A percentile compares a stretch with the other conserved stretches of the same genome.
phyloP scores from a whole-genome alignment of 2,113 vertebrate species.

The Lucifuga dentata region DNA sequence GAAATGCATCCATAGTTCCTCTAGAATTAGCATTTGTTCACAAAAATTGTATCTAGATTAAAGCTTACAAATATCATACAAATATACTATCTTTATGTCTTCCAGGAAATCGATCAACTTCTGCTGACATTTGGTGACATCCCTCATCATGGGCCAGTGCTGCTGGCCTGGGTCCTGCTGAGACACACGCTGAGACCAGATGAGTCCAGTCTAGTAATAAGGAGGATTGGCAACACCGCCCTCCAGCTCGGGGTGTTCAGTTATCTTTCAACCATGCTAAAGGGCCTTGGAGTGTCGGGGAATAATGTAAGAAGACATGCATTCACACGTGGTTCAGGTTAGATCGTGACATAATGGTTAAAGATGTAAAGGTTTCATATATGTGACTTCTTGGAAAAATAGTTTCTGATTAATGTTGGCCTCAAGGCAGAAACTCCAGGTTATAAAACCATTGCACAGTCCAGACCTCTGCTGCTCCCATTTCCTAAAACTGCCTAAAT shows the following conservation, averaged over 20 bases:
- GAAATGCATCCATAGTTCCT: no score
- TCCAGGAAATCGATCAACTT: conserved; percentile 92
- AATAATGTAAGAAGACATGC: conserved; percentile 88
- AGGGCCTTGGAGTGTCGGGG: conserved; percentile 87
- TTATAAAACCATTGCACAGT: not conserved
- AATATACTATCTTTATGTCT: not conserved
- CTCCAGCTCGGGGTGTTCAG: conserved; percentile 95
- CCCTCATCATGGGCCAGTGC: conserved; percentile 90
- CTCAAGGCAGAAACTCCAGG: not conserved
- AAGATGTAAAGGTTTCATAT: not conserved
- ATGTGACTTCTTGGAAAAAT: not conserved
- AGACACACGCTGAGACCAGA: conserved; percentile 91
- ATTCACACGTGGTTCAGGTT: not conserved
- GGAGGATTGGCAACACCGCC: conserved; percentile 90
- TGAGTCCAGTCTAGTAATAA: conserved; percentile 84
- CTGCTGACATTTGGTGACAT: conserved; percentile 93
- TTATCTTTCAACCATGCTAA: conserved; percentile 91
- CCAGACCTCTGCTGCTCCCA: not conserved
- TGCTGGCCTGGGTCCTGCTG: conserved; percentile 95
- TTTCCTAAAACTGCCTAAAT: not conserved
- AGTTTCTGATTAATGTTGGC: not conserved
- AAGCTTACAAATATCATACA: not conserved
- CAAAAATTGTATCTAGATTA: not conserved
- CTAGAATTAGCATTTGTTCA: no score
- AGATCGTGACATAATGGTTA: not conserved